These are phyloP conservation scores for Tetramorium bicarinatum DNA, from an alignment of 2,888 invertebrate genomes.

Conservation along the genomic window DNA sequence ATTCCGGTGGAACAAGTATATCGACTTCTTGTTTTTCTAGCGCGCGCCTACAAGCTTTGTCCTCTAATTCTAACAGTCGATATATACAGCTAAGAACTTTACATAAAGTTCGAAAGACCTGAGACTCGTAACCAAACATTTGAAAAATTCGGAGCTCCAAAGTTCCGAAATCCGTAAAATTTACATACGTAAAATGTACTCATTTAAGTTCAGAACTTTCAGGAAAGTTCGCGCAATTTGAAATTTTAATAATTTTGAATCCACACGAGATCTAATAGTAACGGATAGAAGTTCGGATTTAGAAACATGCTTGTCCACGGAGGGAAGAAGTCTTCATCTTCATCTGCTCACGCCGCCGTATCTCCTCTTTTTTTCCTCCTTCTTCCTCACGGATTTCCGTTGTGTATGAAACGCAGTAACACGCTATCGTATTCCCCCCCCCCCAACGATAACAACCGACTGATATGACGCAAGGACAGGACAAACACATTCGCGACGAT, in stretches of 20 bases:
- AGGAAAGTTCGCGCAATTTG: background rate
- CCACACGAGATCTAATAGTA: background rate
- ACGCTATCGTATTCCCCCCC: background rate
- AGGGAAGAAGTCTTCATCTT: background rate
- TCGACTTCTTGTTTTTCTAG: background rate
- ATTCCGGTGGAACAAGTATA: conserved; percentile 52
- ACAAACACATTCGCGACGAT: background rate
- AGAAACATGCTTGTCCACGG: background rate
- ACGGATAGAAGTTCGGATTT: background rate
- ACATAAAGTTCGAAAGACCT: background rate
- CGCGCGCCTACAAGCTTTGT: background rate
- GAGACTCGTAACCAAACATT: no score
- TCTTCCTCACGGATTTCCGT: background rate
- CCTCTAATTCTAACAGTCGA: background rate
- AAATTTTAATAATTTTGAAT: background rate
- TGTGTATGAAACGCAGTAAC: background rate
- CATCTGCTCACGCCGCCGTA: conserved; percentile 21
- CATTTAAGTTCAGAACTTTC: background rate
- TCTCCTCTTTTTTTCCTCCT: background rate
- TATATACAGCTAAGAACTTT: background rate
- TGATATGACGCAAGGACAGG: background rate
- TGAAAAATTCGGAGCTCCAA: background rate
- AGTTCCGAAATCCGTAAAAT: background rate
- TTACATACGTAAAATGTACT: no score
- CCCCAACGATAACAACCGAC: background rate